Evolutionary conservation across 2,888 invertebrate species (phyloP), one percentile per base, ranked within the genome.

Genomic region (Dione juno): DNA sequence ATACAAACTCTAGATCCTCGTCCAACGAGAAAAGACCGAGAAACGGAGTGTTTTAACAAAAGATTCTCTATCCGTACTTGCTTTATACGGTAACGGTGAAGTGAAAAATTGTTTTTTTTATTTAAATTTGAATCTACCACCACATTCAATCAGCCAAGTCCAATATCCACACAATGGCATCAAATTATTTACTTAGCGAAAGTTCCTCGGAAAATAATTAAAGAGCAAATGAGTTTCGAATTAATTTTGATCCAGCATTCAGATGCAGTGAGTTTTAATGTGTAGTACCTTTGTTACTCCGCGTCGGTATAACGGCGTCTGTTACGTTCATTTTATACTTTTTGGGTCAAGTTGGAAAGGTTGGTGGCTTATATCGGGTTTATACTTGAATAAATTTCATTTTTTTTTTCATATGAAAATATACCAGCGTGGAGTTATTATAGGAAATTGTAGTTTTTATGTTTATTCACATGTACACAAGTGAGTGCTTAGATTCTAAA

Each of bases 201-300:
- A 74, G 68, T 74, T 67, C 37, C 66, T 71, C 69, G 64, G 74
- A 74, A 78, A 77, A 79, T 78, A 80, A 80, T 79, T 78, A 79
- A 77, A 73, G 74, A 73, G 74, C 70, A 76, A 78, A 80, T 75
- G 77, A 77, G 78, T 76, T 76, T 74, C 64, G 70, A 78, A 79
- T 78, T 79, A 76, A 79, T 78, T 77, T 78, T 74, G 75, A 77
- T 76, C 75, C 72, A 65, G 69, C 71, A 72, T 77, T 76, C 77
- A 74, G 75, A 76, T 73, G 64, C 72, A 65, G 58, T 48, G 54
- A 69, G 70, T 72, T 72, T 72, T 73, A 70, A 72, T 73, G 73
- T 71, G 72, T 75, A 69, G 72, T 75, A 69, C 74, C 71, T 72
- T 70, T 69, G 71, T 73, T 70, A 75, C 73, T 65, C 66, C 52